Conservation (phyloP, 2,113 vertebrate genomes). For the Colistium nudipinnis region DNA sequence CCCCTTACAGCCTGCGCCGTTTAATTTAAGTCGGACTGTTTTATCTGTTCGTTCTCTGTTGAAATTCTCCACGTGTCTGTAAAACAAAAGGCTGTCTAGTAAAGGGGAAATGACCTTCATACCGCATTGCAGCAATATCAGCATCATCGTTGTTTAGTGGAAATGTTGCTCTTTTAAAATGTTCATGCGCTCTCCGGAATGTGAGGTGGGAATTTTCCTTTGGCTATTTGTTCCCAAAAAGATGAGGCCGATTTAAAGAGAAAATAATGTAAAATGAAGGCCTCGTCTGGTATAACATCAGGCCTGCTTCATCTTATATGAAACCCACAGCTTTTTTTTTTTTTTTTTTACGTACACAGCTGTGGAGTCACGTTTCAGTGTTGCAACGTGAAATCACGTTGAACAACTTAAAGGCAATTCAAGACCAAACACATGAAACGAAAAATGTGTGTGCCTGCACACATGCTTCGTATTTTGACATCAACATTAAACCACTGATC, state of each 20-base stretch:
- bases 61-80: background rate
- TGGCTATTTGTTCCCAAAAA: background rate
- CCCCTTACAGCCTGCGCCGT: slow-evolving; percentile 2
- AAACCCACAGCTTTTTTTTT: slow-evolving; percentile 25
- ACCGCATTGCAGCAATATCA: slow-evolving; percentile 78
- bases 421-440: background rate
- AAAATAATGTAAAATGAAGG: slow-evolving; percentile 32
- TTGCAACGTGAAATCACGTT: slow-evolving; percentile 21
- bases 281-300: slow-evolving; percentile 29
- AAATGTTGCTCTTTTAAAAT: slow-evolving; percentile 6
- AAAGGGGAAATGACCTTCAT: slow-evolving; percentile 70
- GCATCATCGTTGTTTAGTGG: slow-evolving; percentile 30
- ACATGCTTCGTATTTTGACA: background rate
- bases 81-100: slow-evolving; percentile 22
- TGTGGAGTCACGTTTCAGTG: slow-evolving; percentile 51
- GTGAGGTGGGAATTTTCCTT: background rate
- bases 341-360: background rate
- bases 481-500: background rate
- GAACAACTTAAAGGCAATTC: background rate
- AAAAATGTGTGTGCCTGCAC: background rate
- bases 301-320: slow-evolving; percentile 46
- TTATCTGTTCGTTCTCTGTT: slow-evolving; percentile 6
- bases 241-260: background rate
- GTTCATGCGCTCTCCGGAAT: slow-evolving; percentile 1
- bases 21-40: background rate